Conservation (phyloP, 2,888 invertebrate species). For the Acleris emargana region DNA sequence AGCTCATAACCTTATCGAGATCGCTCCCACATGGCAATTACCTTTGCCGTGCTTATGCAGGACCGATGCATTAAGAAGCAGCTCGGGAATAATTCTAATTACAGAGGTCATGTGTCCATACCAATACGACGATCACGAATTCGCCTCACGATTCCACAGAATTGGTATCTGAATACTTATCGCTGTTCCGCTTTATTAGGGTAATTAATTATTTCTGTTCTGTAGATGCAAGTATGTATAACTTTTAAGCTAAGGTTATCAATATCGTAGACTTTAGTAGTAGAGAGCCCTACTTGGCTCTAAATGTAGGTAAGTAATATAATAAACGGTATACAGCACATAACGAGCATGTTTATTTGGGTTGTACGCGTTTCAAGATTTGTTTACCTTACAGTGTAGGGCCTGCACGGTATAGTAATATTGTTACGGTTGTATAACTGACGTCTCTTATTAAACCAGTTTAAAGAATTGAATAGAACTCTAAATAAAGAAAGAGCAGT, state of each 20-base stretch:
- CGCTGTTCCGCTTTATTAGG: conserved; percentile 21
- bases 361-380: conserved; percentile 4
- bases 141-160: conserved; percentile 27
- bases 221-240: too few species aligned
- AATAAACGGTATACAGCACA: too few species aligned
- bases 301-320: too few species aligned
- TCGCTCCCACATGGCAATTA: conserved; percentile 18
- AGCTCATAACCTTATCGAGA: conserved; percentile 18
- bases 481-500: too few species aligned
- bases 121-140: conserved; percentile 24
- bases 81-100: conserved; percentile 14
- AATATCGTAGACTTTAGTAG: too few species aligned
- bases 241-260: too few species aligned
- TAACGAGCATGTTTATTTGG: neutral
- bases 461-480: too few species aligned
- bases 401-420: too few species aligned
- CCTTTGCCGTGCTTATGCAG: conserved; percentile 3
- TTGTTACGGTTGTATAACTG: too few species aligned
- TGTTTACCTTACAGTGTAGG: too few species aligned
- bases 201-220: conserved; percentile 18
- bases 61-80: conserved; percentile 7
- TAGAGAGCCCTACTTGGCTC: too few species aligned
- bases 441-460: too few species aligned
- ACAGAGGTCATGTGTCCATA: conserved; percentile 20
- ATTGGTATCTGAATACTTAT: conserved; percentile 28